Percentiles rank a stretch among this genome's conserved stretches.
phyloP scores from a whole-genome alignment of 1,140 invertebrate species.

The Nephila pilipes region DNA sequence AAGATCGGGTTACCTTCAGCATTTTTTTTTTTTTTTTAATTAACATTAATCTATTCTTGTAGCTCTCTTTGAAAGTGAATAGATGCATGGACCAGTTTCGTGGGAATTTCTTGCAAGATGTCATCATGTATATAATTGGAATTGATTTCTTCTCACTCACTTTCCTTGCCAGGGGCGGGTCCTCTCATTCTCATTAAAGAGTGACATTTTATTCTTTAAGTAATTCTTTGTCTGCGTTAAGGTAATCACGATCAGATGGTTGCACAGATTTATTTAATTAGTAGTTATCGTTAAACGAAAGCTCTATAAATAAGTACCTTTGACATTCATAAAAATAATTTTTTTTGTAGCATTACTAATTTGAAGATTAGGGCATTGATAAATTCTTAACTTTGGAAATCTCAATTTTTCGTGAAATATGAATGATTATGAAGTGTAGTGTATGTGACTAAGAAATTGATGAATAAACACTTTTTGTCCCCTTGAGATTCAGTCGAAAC shows the following conservation, averaged over 20 bases:
- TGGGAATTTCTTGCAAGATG: not conserved
- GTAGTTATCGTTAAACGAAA: too few relatives aligned
- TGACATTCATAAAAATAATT: too few relatives aligned
- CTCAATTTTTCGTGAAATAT: too few relatives aligned
- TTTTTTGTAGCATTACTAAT: too few relatives aligned
- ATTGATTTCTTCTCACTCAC: not conserved
- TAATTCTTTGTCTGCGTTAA: not conserved
- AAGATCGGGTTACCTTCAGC: conserved; percentile 43
- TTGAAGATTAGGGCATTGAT: too few relatives aligned
- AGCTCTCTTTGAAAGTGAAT: not conserved
- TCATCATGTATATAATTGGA: not conserved
- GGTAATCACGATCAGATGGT: not conserved
- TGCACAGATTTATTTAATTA: not conserved
- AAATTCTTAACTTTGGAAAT: too few relatives aligned
- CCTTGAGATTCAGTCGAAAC: too few relatives aligned
- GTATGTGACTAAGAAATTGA: too few relatives aligned
- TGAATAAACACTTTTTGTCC: too few relatives aligned
- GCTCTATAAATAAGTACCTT: too few relatives aligned
- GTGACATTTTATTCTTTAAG: not conserved
- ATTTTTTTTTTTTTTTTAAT: too few relatives aligned
- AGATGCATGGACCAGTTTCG: not conserved
- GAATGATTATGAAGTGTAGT: too few relatives aligned
- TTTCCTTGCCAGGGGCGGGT: not conserved
- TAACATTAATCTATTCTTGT: conserved; percentile 44
- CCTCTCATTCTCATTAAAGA: not conserved